Evolutionary conservation across 2,113 vertebrate genomes (phyloP).

Genomic region (Phasianus colchicus): DNA sequence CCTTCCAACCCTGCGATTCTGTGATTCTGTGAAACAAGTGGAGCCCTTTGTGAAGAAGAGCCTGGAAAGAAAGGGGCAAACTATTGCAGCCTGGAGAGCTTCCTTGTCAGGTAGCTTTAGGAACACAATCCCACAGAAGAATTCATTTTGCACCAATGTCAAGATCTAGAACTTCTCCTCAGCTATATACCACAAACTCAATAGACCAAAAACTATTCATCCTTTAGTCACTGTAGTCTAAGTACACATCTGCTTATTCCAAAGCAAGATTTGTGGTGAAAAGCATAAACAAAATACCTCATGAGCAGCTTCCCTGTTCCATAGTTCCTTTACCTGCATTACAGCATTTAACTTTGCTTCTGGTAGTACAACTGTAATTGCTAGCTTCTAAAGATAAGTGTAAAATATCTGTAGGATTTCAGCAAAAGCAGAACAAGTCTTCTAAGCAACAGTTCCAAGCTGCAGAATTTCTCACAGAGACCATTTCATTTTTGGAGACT

Average conservation of each 20-base stretch:
- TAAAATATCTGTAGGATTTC: neutral
- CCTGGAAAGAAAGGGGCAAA: neutral
- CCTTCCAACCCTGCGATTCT: no score
- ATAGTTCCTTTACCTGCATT: neutral
- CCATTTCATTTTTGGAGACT: neutral
- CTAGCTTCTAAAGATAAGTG: neutral
- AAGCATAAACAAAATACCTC: neutral
- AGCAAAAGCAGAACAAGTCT: neutral
- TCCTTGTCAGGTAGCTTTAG: neutral
- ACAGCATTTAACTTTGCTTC: neutral
- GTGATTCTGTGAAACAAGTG: neutral
- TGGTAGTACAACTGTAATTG: neutral
- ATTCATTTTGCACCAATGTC: neutral
- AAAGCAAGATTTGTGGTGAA: neutral
- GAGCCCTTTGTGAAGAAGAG: neutral
- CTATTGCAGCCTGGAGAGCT: neutral
- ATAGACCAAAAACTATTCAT: neutral
- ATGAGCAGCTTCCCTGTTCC: neutral
- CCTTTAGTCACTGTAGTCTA: neutral
- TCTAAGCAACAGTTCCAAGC: neutral
- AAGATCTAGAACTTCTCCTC: neutral
- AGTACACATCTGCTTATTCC: neutral
- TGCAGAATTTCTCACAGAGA: neutral
- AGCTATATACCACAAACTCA: neutral
- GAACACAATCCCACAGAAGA: neutral